Evolutionary conservation across 2,888 invertebrate species (phyloP).

Genomic region (Ophioninae sp.): DNA sequence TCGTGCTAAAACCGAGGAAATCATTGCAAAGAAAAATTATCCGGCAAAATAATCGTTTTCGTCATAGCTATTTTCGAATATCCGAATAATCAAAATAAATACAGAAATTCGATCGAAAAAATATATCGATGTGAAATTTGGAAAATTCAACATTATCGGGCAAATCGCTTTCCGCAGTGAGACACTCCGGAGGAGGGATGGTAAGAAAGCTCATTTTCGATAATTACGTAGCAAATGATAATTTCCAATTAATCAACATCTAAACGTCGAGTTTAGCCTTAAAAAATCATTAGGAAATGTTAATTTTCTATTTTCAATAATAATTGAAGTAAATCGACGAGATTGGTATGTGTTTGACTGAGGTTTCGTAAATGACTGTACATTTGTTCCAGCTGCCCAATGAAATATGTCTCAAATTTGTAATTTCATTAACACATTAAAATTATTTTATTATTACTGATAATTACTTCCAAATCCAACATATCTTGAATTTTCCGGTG

Average conservation of each 20-base stretch:
- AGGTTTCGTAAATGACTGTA: no score
- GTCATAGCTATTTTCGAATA: background rate
- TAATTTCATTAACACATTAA: no score
- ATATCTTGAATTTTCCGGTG: no score
- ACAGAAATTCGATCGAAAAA: background rate
- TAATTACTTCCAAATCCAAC: no score
- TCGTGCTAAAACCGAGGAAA: background rate
- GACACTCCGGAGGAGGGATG: background rate
- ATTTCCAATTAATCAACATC: background rate
- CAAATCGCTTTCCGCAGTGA: background rate
- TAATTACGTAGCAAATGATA: background rate
- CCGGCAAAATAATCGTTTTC: background rate
- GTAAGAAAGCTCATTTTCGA: background rate
- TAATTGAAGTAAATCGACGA: no score
- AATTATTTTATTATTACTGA: no score
- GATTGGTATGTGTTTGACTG: no score
- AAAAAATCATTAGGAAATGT: no score
- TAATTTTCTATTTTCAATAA: no score
- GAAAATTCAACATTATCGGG: background rate
- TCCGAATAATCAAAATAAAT: background rate
- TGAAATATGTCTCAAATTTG: no score
- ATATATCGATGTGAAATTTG: background rate
- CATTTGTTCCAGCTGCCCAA: no score
- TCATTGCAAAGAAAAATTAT: background rate
- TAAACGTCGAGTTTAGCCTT: no score